A percentile compares a stretch with the other conserved stretches of the same genome.
Conservation (phyloP, 2,113 vertebrate species). For the Echinops telfairi region DNA sequence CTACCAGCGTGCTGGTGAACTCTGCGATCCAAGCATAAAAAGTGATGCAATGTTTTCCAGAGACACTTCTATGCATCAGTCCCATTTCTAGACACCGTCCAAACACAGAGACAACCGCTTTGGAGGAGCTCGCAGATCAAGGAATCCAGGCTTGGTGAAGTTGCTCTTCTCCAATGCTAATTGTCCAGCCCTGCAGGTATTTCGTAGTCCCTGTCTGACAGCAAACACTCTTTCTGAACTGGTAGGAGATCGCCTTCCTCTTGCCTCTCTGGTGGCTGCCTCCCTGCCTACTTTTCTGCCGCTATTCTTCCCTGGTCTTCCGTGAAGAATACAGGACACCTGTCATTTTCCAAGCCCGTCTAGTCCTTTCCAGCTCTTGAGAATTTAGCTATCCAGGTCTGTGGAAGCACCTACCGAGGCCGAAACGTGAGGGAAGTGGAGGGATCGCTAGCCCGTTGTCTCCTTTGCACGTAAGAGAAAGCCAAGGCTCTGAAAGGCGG, state of each 20-base stretch:
- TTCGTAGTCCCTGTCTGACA: background rate
- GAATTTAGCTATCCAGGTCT: background rate
- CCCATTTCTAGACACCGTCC: background rate
- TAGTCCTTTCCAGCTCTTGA: background rate
- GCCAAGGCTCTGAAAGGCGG: background rate
- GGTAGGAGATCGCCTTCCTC: background rate
- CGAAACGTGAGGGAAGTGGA: background rate
- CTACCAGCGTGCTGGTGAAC: background rate
- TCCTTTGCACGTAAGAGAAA: constrained; percentile 20
- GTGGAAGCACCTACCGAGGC: background rate
- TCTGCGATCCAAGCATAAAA: background rate
- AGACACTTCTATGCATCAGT: background rate
- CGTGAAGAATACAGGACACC: background rate
- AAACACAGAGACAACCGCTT: background rate
- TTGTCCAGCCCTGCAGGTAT: background rate
- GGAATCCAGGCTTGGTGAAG: background rate
- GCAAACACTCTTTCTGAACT: background rate
- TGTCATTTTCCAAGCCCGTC: background rate
- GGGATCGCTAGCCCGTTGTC: accelerated
- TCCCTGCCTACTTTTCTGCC: background rate
- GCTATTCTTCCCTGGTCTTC: background rate
- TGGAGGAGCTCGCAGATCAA: background rate
- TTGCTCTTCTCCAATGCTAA: accelerated
- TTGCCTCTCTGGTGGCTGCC: background rate
- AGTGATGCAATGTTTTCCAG: background rate